Base-by-base conservation (phyloP, 2,888 invertebrate genomes). In the Oxycera nigricornis region DNA sequence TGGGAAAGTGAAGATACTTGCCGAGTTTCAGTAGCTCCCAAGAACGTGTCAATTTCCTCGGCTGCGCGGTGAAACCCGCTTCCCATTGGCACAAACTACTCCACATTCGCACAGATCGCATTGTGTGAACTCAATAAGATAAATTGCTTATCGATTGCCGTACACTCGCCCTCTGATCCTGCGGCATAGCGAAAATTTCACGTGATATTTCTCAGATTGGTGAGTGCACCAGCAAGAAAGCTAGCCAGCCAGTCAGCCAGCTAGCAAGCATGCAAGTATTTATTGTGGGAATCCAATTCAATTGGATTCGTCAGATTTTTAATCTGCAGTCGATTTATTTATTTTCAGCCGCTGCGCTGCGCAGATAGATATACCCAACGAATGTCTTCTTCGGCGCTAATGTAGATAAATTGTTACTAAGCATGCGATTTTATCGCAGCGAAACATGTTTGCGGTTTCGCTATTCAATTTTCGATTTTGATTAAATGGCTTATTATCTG, bases 231-330 rank as follows among this genome's bases (percentile, higher is more conserved):
- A n/a, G n/a, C n/a, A n/a, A n/a, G n/a, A n/a, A n/a, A n/a, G n/a
- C n/a, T n/a, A n/a, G n/a, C n/a, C n/a, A n/a, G n/a, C n/a, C n/a
- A 17, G 46, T 46, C 46, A 46, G n/a, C 11, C 14, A 2, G 46
- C 46, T 46, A n/a, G 46, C 46, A 46, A n/a, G 46, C 46, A 46
- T 17, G n/a, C 3, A 17, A 14, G 46, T 46, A 46, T 46, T 46
- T 7, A 46, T 46, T 14, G 46, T 46, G 46, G 46, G 46, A 46
- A 46, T n/a, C 17, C 46, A 17, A 46, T 46, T 46, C 46, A 46
- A 46, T 46, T 46, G 46, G 46, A 46, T 46, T 46, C 46, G 46
- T 46, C 46, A 46, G 46, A 46, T 46, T 46, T 46, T 46, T 46
- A 46, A 46, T 46, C 46, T n/a, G n/a, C n/a, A n/a, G 46, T 46